Percentiles rank a stretch among this genome's conserved stretches.
Evolutionary conservation across 92 coral and sea anemone species (phyloP).

Genomic region (Blastomussa wellsi): DNA sequence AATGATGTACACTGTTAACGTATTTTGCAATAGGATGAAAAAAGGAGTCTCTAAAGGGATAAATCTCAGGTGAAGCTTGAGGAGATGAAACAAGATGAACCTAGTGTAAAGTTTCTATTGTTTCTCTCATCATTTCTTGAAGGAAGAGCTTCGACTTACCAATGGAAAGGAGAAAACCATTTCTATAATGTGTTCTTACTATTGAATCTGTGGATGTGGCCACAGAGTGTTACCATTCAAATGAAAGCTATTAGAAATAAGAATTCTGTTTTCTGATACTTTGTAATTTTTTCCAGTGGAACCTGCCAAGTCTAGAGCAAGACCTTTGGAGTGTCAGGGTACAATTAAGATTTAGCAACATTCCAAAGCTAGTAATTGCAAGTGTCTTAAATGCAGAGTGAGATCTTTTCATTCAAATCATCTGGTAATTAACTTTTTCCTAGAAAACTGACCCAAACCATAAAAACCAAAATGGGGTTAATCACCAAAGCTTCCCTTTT

Average conservation of each 20-base stretch:
- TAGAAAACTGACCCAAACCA: background rate
- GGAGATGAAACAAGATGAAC: too few species aligned
- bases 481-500: background rate
- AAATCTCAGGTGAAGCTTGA: too few species aligned
- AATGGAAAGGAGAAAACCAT: too few species aligned
- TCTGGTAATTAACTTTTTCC: background rate
- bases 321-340: background rate
- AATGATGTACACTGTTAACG: too few species aligned
- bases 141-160: background rate
- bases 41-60: background rate
- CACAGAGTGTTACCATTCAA: background rate
- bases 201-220: background rate
- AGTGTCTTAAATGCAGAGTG: background rate
- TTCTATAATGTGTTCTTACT: background rate
- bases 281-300: background rate
- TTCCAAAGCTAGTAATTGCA: background rate
- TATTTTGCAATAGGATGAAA: too few species aligned
- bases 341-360: background rate
- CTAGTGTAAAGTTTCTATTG: too few species aligned
- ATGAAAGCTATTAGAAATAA: background rate
- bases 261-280: background rate
- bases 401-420: background rate
- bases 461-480: conserved; percentile 7
- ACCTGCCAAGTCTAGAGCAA: background rate
- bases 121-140: too few species aligned